Evolutionary conservation across 30 jellyfish, hydroid and myxozoan species (phyloP).

Genomic region (Pseudorhiza aurosa): DNA sequence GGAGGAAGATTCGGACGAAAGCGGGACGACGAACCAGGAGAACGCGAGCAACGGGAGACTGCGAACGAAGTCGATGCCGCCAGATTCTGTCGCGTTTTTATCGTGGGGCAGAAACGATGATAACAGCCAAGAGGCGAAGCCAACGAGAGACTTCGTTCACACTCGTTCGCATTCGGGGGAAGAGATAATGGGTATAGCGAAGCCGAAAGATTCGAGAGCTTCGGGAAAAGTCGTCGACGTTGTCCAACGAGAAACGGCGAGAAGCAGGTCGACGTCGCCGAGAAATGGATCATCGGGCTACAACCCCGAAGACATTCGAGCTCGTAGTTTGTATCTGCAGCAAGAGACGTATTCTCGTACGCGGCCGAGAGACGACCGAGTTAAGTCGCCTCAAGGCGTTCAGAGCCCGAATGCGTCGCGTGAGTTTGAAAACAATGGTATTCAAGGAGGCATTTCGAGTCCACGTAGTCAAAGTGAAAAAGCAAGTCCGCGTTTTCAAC

Average conservation of each 20-base stretch:
- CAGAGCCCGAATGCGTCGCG: not conserved
- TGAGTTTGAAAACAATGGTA: not conserved
- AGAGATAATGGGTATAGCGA: slow-evolving; percentile 37
- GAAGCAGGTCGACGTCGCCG: slow-evolving; percentile 2
- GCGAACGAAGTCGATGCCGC: slow-evolving; percentile 44
- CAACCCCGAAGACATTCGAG: slow-evolving; percentile 17
- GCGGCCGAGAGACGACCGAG: not conserved
- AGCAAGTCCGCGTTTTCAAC: slow-evolving; percentile 19
- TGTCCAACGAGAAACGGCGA: not conserved
- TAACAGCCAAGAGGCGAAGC: not conserved
- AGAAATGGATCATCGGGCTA: not conserved
- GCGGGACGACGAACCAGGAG: not conserved
- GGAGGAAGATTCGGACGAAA: slow-evolving; percentile 78
- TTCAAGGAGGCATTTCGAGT: not conserved
- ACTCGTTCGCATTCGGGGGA: slow-evolving; percentile 57
- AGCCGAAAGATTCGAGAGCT: not conserved
- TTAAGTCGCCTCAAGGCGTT: not conserved
- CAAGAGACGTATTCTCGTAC: slow-evolving; percentile 1
- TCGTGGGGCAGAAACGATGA: slow-evolving; percentile 58
- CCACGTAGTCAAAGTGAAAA: slow-evolving; percentile 39
- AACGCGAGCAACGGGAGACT: slow-evolving; percentile 2
- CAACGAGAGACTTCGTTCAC: slow-evolving; percentile 8
- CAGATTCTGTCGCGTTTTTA: slow-evolving; percentile 10
- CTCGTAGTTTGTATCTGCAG: not conserved
- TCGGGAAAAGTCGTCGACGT: not conserved